Evolutionary conservation across 64 coral and sea anemone species (phyloP), one percentile per base, ranked within the genome.

Genomic region (Pachyseris speciosa): DNA sequence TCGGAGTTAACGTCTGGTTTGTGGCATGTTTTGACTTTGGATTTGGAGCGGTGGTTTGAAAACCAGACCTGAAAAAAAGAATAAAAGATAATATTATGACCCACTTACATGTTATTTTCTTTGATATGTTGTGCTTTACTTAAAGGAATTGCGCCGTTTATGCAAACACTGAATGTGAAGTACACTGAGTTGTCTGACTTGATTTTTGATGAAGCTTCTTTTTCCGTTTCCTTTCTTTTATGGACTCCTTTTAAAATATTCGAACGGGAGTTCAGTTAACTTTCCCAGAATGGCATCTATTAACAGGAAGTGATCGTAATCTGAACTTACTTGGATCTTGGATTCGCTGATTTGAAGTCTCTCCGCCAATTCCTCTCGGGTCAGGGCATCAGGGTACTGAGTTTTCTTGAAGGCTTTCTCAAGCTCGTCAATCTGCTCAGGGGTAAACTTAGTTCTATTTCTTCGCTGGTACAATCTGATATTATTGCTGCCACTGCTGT

Each of bases 371-470:
- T 89, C 86, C 61, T 99, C 97, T 47, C 97, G 84, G 9, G 97
- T 95, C 13, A 88, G 89, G 32, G 95, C 90, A 61, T 99, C 97
- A 12, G 97, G 97, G 42, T 99, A 99, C 33, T 93, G 89, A 1
- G 89, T 91, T 66, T 99, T 90, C 9, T 75, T 52, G 64, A 93
- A 99, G 25, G 97, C 89, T 22, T 83, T 90, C 65, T 95, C 94
- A 19, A 99, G 60, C 34, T 99, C 89, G 38, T 99, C 93, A 17
- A 99, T 72, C 45, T 99, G 97, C n/a, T 93, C 85, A 29, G 86
- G 72, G 1, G 90, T 89, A 42, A 99, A 99, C 68, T 95, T 99
- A 9, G 97, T 99, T 24, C 97, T 86, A 28, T 91, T 99, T 80
- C 97, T 59, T 74, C 97, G 83, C 41, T 96, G 95, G 28, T 92